Conservation (phyloP, 1,140 invertebrate genomes). For the Papilio helenus region DNA sequence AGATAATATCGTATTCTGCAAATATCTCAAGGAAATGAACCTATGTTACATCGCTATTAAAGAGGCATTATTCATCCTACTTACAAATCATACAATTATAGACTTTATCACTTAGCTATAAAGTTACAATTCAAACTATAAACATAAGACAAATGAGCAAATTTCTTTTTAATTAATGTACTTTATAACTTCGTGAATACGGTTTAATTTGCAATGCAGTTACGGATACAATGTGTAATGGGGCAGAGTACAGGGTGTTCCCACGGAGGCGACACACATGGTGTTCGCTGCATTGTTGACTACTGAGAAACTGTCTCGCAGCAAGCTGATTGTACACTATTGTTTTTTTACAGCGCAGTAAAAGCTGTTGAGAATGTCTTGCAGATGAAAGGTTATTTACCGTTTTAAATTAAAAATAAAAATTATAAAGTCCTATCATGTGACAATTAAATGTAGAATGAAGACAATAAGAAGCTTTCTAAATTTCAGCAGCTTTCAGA, state of each 20-base stretch:
- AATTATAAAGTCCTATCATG: not conserved
- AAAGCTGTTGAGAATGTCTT: constrained; percentile 12
- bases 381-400: constrained; percentile 7
- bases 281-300: constrained; percentile 33
- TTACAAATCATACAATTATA: not conserved
- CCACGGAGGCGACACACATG: constrained; percentile 32
- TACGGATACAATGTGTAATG: constrained; percentile 28
- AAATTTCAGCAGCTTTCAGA: not conserved
- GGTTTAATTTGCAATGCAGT: constrained; percentile 18
- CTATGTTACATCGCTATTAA: constrained; percentile 29
- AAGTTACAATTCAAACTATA: constrained; percentile 12
- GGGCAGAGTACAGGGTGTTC: constrained; percentile 23
- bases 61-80: constrained; percentile 18
- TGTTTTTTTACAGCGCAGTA: constrained; percentile 1
- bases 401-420: constrained; percentile 1
- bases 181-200: not conserved
- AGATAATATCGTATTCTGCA: constrained; percentile 17
- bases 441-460: not conserved
- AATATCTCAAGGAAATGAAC: constrained; percentile 17
- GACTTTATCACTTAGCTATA: not conserved
- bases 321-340: not conserved
- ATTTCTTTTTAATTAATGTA: not conserved
- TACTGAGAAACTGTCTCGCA: constrained; percentile 35
- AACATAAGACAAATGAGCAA: not conserved
- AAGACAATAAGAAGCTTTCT: not conserved